Conservation (phyloP, 1,140 invertebrate genomes). For the Heliconius eleuchia region DNA sequence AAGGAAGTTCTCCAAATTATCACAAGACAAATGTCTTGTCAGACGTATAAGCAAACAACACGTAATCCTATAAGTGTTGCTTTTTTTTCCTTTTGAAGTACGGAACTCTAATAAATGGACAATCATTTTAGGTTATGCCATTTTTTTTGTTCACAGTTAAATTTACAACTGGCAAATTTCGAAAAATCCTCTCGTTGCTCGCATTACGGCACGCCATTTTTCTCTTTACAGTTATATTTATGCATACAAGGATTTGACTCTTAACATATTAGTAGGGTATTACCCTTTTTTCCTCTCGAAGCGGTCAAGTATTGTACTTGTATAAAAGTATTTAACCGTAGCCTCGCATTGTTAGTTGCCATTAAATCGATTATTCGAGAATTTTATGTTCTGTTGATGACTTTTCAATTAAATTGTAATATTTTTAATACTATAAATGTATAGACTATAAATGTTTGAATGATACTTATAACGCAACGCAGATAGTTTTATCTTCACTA, state of each 20-base stretch:
- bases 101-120: too few species aligned
- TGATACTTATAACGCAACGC: too few species aligned
- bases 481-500: too few species aligned
- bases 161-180: too few species aligned
- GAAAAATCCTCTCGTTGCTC: too few species aligned
- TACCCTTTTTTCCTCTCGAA: constrained; percentile 1
- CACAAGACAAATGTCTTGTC: too few species aligned
- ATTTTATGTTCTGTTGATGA: neutral
- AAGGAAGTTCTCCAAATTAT: too few species aligned
- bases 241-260: neutral
- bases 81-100: too few species aligned
- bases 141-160: neutral
- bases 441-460: too few species aligned
- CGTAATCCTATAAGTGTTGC: too few species aligned
- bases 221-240: neutral
- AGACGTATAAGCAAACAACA: too few species aligned
- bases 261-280: neutral
- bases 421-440: neutral
- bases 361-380: neutral
- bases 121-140: neutral
- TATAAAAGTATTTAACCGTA: neutral
- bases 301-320: neutral
- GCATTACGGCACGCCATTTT: neutral
- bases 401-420: neutral
- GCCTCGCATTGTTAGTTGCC: neutral